Evolutionary conservation across 2,797 vertebrate species (phyloP), one percentile per base, ranked within the genome.

Genomic region (Nyctibius grandis): DNA sequence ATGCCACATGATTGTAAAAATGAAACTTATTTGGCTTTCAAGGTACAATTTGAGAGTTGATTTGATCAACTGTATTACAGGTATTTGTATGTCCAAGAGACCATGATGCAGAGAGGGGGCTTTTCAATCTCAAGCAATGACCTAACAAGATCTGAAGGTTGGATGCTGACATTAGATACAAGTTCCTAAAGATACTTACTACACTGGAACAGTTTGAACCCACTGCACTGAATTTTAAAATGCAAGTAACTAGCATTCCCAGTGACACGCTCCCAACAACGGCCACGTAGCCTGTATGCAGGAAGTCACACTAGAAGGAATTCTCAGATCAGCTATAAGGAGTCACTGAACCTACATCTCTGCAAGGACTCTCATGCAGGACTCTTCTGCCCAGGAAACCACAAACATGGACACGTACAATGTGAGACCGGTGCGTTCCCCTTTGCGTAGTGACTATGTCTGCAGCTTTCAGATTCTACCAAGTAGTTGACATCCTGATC

Each of bases 341-440:
- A 81, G 42, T 34, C 56, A 44, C 31, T 42, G n/a, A 54, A 64
- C 29, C n/a, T 36, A 18, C 34, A 42, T 42, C 9, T 60, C 44
- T 84, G 48, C 67, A 50, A 40, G 33, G 44, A 61, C 22, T 69
- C 44, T 81, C 26, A 70, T 38, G 21, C 67, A 38, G 25, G 57
- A 65, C 40, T 63, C 25, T 40, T 70, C 72, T 44, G 48, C 80
- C 33, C 40, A 34, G 42, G 61, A 76, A 68, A 34, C 36, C 44
- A 51, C 69, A 73, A 45, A 82, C 22, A 22, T 1, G 44, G 61
- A 31, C 51, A 36, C 0, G 0, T 12, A 44, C 38, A 45, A 50
- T 21, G 1, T 2, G 15, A 85, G 53, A 63, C 44, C 33, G 28
- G 14, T 0, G 3, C 5, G 0, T 33, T 79, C 21, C 29, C 44